Evolutionary conservation across 2,797 vertebrate genomes (phyloP).

Genomic region (Odontamblyopus rebecca): DNA sequence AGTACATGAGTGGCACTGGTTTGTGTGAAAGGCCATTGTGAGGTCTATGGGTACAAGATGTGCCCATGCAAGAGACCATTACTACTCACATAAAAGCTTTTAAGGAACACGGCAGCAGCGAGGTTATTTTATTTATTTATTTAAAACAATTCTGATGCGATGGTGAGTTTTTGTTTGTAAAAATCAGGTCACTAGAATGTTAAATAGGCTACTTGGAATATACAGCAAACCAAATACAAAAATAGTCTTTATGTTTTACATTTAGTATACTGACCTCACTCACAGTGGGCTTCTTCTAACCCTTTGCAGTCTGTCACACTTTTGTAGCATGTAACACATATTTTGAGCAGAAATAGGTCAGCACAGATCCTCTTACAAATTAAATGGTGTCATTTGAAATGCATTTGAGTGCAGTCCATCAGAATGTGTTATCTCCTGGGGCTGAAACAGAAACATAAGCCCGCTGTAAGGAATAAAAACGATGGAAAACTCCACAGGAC

Average conservation of each 20-base stretch:
- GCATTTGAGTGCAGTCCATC: constrained; percentile 2
- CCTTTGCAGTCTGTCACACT: neutral
- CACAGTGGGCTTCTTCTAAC: neutral
- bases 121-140: neutral
- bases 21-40: constrained; percentile 1
- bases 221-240: no score
- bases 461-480: constrained; percentile 18
- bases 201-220: no score
- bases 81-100: neutral
- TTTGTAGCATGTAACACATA: neutral
- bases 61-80: neutral
- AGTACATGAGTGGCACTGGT: neutral
- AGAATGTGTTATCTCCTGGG: constrained; percentile 12
- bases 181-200: no score
- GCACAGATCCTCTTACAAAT: constrained; percentile 48
- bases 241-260: neutral
- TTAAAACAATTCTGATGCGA: no score
- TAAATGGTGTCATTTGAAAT: constrained; percentile 20
- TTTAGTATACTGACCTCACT: neutral
- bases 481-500: neutral
- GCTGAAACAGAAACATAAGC: neutral
- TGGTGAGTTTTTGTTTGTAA: no score
- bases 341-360: constrained; percentile 35
- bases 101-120: no score
- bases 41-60: neutral